A percentile compares a stretch with the other conserved stretches of the same genome.
These are phyloP conservation scores for Acipenser ruthenus DNA, from an alignment of 2,797 vertebrate genomes.

Conservation along the genomic window DNA sequence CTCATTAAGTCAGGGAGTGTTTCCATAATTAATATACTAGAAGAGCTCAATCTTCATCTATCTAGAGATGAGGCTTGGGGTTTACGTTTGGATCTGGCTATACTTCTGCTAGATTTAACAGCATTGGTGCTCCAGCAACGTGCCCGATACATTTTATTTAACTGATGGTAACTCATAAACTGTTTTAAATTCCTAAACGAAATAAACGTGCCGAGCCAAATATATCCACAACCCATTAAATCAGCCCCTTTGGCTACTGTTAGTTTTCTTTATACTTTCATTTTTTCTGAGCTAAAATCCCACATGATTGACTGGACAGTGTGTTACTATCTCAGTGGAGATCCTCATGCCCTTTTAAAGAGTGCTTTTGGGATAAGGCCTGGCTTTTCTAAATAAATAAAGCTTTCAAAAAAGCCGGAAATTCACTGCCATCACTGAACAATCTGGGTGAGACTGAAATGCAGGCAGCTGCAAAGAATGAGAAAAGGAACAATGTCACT, in stretches of 20 bases:
- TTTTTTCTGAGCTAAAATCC: no score
- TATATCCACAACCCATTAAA: conserved; percentile 13
- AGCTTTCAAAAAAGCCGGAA: background rate
- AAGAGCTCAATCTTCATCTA: conserved; percentile 8
- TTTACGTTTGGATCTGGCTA: conserved; percentile 21
- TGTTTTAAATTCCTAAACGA: conserved; percentile 6
- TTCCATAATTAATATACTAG: no score
- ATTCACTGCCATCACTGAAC: conserved; percentile 7
- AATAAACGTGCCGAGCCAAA: conserved; percentile 3
- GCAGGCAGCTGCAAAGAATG: no score
- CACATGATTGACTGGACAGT: no score
- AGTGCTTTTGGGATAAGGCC: background rate
- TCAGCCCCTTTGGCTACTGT: background rate
- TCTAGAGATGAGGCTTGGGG: conserved; percentile 16
- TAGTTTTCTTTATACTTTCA: conserved; percentile 1
- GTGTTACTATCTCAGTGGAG: background rate
- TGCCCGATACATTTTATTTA: conserved; percentile 33
- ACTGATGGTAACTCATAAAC: conserved; percentile 27
- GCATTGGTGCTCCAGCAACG: conserved; percentile 7
- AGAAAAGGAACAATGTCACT: no score
- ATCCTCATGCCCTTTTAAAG: conserved; percentile 8
- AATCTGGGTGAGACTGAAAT: background rate
- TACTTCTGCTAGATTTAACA: conserved; percentile 21
- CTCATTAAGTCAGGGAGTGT: no score
- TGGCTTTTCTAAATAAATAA: conserved; percentile 4